A percentile compares a stretch with the other conserved stretches of the same genome.
These are phyloP conservation scores for Ailurus styani DNA, from an alignment of 2,113 vertebrate genomes.

Conservation along the genomic window DNA sequence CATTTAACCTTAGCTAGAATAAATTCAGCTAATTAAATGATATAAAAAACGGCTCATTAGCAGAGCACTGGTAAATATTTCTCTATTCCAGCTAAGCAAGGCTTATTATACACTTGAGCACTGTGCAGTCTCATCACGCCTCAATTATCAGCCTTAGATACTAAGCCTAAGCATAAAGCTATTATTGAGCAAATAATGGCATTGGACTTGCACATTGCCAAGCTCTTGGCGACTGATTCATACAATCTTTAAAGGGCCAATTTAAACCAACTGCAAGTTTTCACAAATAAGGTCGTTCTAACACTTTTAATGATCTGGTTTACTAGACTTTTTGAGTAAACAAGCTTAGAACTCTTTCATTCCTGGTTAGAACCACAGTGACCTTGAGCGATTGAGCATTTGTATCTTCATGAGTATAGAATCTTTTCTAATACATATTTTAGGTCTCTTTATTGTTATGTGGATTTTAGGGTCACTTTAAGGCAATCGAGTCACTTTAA, in stretches of 20 bases:
- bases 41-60: constrained; percentile 49
- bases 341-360: not conserved
- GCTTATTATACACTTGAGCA: not conserved
- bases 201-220: not conserved
- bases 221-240: not conserved
- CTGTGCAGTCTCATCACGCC: not conserved
- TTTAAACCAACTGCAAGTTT: constrained; percentile 14
- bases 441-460: not conserved
- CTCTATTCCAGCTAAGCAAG: not conserved
- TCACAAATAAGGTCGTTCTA: constrained; percentile 25
- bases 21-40: constrained; percentile 51
- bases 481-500: not conserved
- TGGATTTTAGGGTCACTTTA: not conserved
- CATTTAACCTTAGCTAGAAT: constrained; percentile 51
- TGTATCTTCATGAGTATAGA: not conserved
- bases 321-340: constrained; percentile 15
- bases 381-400: not conserved
- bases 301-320: constrained; percentile 32
- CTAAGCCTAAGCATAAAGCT: not conserved
- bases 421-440: not conserved
- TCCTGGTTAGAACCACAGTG: not conserved
- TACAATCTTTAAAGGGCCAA: not conserved
- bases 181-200: not conserved
- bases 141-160: not conserved
- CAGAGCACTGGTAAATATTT: constrained; percentile 37